These are phyloP conservation scores for Psittacula cyanocephala DNA, from an alignment of 2,113 vertebrate genomes.

Conservation along the genomic window DNA sequence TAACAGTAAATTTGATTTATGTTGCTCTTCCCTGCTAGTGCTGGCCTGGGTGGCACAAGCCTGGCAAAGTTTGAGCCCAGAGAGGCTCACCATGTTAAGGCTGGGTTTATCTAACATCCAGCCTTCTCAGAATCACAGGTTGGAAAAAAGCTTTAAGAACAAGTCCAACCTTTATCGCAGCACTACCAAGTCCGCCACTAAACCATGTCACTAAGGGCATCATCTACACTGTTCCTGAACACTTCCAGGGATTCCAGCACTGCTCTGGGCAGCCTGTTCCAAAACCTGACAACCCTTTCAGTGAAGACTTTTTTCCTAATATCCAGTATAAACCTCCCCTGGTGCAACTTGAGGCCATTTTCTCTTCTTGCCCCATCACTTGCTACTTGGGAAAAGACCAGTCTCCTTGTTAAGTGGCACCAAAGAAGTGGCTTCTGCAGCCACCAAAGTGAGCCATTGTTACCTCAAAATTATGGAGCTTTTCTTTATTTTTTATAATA, in stretches of 20 bases:
- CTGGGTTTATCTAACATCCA: background rate
- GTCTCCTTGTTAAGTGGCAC: background rate
- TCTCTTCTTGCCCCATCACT: background rate
- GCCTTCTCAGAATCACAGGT: background rate
- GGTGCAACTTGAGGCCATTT: background rate
- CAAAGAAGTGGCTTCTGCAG: background rate
- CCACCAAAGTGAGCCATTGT: background rate
- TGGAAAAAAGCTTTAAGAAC: background rate
- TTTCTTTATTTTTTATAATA: background rate
- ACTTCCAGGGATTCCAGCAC: background rate
- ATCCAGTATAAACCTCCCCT: background rate
- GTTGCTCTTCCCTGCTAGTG: background rate
- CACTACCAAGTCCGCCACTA: background rate
- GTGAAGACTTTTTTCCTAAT: background rate
- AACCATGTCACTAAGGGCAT: background rate
- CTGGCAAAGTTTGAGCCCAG: background rate
- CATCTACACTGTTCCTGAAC: background rate
- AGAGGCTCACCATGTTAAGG: background rate
- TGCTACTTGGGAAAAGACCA: background rate
- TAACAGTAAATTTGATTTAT: constrained; percentile 45
- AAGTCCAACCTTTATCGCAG: background rate
- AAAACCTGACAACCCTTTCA: background rate
- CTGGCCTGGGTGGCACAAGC: background rate
- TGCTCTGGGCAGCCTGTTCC: background rate
- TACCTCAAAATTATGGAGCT: background rate